A percentile compares a stretch with the other conserved stretches of the same genome.
These are phyloP conservation scores for Mamestra configurata DNA, from an alignment of 1,140 invertebrate species.

Conservation along the genomic window DNA sequence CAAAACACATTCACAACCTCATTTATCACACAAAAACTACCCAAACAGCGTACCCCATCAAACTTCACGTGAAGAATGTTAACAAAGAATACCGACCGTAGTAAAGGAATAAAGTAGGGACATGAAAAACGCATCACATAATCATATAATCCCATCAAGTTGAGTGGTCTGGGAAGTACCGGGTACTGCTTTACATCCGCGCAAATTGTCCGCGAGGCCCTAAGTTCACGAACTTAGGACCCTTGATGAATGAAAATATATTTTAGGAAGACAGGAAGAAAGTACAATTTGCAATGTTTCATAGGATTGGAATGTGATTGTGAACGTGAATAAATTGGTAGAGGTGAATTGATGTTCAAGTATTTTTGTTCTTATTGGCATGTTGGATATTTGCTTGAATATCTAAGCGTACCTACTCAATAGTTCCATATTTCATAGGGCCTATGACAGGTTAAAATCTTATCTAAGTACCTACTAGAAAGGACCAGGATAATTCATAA, in stretches of 20 bases:
- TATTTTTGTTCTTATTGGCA: background rate
- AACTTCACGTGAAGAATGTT: slow-evolving; percentile 52
- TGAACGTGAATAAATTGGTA: background rate
- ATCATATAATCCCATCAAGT: slow-evolving; percentile 71
- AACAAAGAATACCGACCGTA: slow-evolving; percentile 67
- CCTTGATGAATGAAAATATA: slow-evolving; percentile 6
- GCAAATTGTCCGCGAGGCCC: slow-evolving; percentile 49
- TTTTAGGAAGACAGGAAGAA: background rate
- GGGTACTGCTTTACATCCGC: slow-evolving; percentile 59
- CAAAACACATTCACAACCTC: background rate
- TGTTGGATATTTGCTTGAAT: too few relatives aligned
- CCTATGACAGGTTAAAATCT: too few relatives aligned
- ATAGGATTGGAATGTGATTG: background rate
- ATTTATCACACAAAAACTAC: slow-evolving; percentile 29
- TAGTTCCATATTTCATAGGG: too few relatives aligned
- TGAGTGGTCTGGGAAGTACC: slow-evolving; percentile 64
- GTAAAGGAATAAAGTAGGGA: slow-evolving; percentile 68
- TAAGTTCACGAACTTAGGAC: slow-evolving; percentile 19
- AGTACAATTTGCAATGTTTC: slow-evolving; percentile 10
- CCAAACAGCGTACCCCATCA: background rate
- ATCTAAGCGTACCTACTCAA: too few relatives aligned
- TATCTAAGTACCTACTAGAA: too few relatives aligned
- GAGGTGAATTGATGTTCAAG: background rate
- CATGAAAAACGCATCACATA: slow-evolving; percentile 75
- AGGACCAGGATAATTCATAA: too few relatives aligned